Base-by-base conservation (phyloP, 2,113 vertebrate species). In the Noturus placidus region DNA sequence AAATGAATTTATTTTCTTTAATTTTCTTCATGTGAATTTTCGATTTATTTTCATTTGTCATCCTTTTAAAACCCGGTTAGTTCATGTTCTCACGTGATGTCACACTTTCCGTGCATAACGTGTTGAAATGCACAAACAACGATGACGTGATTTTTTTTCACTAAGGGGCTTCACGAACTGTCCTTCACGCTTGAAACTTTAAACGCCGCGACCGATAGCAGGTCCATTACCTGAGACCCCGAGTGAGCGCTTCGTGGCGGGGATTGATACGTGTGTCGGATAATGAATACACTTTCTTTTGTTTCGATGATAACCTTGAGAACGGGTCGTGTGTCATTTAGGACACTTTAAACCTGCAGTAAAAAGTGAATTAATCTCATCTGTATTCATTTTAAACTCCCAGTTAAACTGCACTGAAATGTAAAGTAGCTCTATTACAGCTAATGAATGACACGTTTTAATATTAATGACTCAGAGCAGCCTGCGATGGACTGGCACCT, bases 241-340 rank as follows among this genome's bases (percentile, higher is more conserved):
- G 9, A 8, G 22, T 61, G 70, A 82, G 82, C 6, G 38, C 19
- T 46, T n/a, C 0, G 25, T 0, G 38, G 30, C 7, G 22, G 72
- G 20, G 61, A 84, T 81, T 54, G 42, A 83, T 61, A 79, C 13
- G 77, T 5, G 57, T 67, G 76, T 59, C 8, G 33, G 74, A 61
- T 88, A 86, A 84, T 67, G 6, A 57, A 57, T 61, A 69, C 65
- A 46, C 33, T 67, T 79, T 5, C 17, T 79, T 78, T 79, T 46
- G 78, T 83, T 90, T 65, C 3, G 61, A 67, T 30, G 63, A 72
- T 87, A 27, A 89, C 82, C 56, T 80, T 82, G 82, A 87, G 69
- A 82, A 81, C 13, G 17, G 52, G 65, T 30, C 17, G 5, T 50
- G 15, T 46, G 52, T 50, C 70, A n/a, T 30, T 46, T 33, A n/a